Evolutionary conservation across 2,797 vertebrate genomes (phyloP), one percentile per base, ranked within the genome.

Genomic region (Mus minutoides): DNA sequence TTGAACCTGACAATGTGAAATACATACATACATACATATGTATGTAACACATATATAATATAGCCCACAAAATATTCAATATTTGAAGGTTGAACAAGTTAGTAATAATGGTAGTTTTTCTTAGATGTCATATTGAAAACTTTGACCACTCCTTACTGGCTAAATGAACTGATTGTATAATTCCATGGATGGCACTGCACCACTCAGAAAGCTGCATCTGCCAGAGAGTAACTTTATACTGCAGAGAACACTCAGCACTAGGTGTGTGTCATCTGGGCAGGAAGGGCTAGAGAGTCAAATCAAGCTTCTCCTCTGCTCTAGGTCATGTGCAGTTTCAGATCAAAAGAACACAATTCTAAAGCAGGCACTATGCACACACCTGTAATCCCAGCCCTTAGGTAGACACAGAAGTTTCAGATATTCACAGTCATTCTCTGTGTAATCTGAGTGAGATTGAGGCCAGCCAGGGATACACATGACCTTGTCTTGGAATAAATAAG

Each of bases 21-120:
- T 67, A 67, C 31, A 31, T 31, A 64, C 13, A 31, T 64, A 31
- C 31, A 64, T 10, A 49, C 49, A 49, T 49, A 49, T 11, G 11
- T 11, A 49, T 49, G 49, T 49, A 49, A 49, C 34, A 69, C 16
- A 69, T 19, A 67, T 34, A n/a, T 3, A 19, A 37, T 37, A 73
- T 60, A 82, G 26, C 73, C 19, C 40, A 92, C 26, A 79, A 95
- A 91, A 43, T 84, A 46, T 8, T 56, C 56, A 91, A 6, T 92
- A 77, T 92, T 92, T 52, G 79, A 64, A 94, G 21, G 21, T 93
- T 80, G 22, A 62, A 7, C 17, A 91, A 69, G 16, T 92, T 95
- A 85, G 85, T 86, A 29, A 40, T 82, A 79, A n/a, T 86, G 52
- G 73, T 73, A 21, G 76, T 82, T 88, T 94, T 56, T 86, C 69